These are phyloP conservation scores for Glossophaga mutica DNA, from an alignment of 2,797 vertebrate genomes.

Conservation along the genomic window DNA sequence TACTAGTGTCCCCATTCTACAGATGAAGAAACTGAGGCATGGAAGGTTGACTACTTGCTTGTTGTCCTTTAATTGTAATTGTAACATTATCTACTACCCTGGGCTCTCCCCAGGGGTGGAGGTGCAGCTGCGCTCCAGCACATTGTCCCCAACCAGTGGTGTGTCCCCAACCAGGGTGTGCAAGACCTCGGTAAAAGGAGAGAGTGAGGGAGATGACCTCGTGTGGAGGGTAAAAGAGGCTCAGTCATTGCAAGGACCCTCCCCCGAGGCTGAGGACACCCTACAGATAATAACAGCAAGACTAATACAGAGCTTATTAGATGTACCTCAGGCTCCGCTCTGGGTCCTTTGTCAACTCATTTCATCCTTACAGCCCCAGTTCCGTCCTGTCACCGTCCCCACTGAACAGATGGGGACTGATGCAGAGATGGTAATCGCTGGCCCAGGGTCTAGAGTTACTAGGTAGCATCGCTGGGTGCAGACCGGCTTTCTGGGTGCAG, in stretches of 20 bases:
- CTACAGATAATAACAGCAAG: too few relatives aligned
- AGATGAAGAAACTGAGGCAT: not conserved
- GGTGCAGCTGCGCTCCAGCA: not conserved
- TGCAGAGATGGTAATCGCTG: too few relatives aligned
- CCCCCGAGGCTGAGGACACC: too few relatives aligned
- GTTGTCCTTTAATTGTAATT: not conserved
- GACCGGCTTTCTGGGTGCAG: fast-evolving
- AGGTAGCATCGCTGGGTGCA: fast-evolving
- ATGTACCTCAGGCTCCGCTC: not conserved
- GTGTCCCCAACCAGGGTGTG: not conserved
- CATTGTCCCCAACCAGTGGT: not conserved
- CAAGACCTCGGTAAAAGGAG: too few relatives aligned
- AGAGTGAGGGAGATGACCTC: too few relatives aligned
- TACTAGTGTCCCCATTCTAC: not conserved
- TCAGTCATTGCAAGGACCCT: too few relatives aligned
- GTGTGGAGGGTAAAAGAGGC: too few relatives aligned
- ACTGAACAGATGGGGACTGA: not conserved
- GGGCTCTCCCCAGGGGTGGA: not conserved
- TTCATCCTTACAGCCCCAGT: not conserved
- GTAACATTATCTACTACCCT: not conserved
- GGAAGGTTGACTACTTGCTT: not conserved
- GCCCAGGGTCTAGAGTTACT: not conserved
- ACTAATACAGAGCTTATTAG: not conserved
- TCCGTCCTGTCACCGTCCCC: not conserved
- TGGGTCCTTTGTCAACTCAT: not conserved